These are phyloP conservation scores for Palythoa heliodiscus DNA, from an alignment of 92 coral and sea anemone genomes.

Conservation along the genomic window DNA sequence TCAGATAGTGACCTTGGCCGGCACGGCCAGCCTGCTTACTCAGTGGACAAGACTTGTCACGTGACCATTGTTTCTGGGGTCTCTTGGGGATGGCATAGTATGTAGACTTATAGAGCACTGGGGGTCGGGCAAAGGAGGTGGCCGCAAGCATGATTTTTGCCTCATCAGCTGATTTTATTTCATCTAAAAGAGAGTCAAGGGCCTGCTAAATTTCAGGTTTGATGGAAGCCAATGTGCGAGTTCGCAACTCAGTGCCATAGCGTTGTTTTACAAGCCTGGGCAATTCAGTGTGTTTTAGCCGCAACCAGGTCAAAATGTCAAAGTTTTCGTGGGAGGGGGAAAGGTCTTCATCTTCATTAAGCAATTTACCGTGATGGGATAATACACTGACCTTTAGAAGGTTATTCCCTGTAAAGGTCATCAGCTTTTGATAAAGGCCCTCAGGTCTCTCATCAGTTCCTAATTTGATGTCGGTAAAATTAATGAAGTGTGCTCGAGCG, in stretches of 20 bases:
- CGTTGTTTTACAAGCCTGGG: conserved; percentile 24
- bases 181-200: not conserved
- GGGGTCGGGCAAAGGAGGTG: not conserved
- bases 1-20: not conserved
- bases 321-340: conserved; percentile 46
- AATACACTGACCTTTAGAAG: conserved; percentile 30
- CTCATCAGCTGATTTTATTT: conserved; percentile 7
- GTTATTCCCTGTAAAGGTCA: conserved; percentile 49
- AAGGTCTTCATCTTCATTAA: conserved; percentile 43
- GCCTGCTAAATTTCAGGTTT: not conserved
- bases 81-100: too few species aligned
- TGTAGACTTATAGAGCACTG: not conserved
- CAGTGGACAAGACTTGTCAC: conserved; percentile 15
- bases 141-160: not conserved
- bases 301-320: conserved; percentile 40
- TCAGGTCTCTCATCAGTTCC: conserved; percentile 1
- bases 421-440: conserved; percentile 26
- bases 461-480: conserved; percentile 35
- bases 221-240: conserved; percentile 38
- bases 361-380: conserved; percentile 39
- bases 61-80: not conserved
- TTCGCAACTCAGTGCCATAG: conserved; percentile 28
- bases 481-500: conserved; percentile 56
- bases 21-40: conserved; percentile 26
- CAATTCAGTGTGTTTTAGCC: conserved; percentile 20